phyloP scores from a whole-genome alignment of 2,888 invertebrate species.

The Neelides folsomi region DNA sequence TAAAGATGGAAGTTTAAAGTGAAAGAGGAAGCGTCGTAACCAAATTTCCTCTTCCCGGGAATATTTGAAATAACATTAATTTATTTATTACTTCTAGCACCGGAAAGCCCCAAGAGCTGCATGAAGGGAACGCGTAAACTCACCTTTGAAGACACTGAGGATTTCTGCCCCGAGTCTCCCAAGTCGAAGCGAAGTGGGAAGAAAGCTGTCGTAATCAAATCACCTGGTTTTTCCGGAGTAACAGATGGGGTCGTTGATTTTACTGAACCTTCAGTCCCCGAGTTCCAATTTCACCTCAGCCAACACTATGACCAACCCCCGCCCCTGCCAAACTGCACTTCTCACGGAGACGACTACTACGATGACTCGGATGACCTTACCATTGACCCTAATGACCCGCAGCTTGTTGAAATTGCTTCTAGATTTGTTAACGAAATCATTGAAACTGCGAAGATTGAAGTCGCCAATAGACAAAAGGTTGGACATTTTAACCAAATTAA shows the following conservation, averaged over 20 bases:
- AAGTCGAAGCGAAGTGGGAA: neutral
- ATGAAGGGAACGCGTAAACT: constrained; percentile 30
- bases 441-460: constrained; percentile 40
- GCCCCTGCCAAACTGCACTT: constrained; percentile 32
- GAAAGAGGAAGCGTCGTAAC: no score
- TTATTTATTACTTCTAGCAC: constrained; percentile 16
- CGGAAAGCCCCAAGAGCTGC: constrained; percentile 33
- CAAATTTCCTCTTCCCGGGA: no score
- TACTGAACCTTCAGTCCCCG: neutral
- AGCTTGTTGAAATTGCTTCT: constrained; percentile 41
- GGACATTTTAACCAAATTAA: no score
- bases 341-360: constrained; percentile 21
- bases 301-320: constrained; percentile 32
- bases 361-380: neutral
- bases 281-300: constrained; percentile 29
- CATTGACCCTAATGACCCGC: constrained; percentile 35
- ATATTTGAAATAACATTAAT: neutral
- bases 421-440: constrained; percentile 42
- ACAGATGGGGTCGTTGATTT: constrained; percentile 2
- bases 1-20: no score
- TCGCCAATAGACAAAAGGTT: constrained; percentile 34
- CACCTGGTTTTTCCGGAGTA: constrained; percentile 11
- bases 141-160: constrained; percentile 23
- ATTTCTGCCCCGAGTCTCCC: neutral
- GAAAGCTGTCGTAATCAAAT: constrained; percentile 19